Conservation (phyloP, 2,113 vertebrate genomes). For the Caracal caracal region DNA sequence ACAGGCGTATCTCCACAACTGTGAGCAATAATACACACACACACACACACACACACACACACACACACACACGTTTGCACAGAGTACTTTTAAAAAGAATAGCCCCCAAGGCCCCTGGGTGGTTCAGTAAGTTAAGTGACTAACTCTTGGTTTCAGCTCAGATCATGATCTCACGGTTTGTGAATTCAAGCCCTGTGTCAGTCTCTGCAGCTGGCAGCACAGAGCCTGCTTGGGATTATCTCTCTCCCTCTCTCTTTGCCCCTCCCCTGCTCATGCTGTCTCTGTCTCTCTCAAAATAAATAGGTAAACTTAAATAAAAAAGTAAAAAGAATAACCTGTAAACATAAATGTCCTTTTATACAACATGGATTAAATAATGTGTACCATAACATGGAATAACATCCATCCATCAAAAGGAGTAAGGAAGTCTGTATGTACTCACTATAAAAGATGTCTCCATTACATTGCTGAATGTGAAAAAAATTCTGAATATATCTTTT, state of each 20-base stretch:
- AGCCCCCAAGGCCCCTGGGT: neutral
- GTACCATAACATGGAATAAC: neutral
- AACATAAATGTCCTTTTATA: constrained; percentile 3
- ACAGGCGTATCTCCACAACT: neutral
- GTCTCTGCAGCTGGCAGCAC: too few relatives aligned
- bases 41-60: neutral
- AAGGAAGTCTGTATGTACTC: neutral
- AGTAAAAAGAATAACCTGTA: neutral
- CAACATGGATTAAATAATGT: constrained; percentile 2
- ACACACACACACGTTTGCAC: neutral
- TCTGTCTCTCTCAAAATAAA: too few relatives aligned
- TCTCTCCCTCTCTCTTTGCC: too few relatives aligned
- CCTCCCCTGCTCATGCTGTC: too few relatives aligned
- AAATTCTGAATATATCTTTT: constrained; percentile 14
- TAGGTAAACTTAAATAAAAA: neutral
- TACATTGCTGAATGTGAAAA: neutral
- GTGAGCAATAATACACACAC: neutral
- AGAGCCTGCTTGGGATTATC: too few relatives aligned
- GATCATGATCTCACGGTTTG: too few relatives aligned
- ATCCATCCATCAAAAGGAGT: constrained; percentile 3
- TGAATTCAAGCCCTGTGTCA: too few relatives aligned
- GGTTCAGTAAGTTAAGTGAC: too few relatives aligned
- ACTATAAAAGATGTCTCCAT: constrained; percentile 14
- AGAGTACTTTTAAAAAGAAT: neutral
- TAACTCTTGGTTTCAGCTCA: too few relatives aligned